A percentile compares a stretch with the other conserved stretches of the same genome.
These are phyloP conservation scores for Triplophysa bombifrons DNA, from an alignment of 2,797 vertebrate species.

Conservation along the genomic window DNA sequence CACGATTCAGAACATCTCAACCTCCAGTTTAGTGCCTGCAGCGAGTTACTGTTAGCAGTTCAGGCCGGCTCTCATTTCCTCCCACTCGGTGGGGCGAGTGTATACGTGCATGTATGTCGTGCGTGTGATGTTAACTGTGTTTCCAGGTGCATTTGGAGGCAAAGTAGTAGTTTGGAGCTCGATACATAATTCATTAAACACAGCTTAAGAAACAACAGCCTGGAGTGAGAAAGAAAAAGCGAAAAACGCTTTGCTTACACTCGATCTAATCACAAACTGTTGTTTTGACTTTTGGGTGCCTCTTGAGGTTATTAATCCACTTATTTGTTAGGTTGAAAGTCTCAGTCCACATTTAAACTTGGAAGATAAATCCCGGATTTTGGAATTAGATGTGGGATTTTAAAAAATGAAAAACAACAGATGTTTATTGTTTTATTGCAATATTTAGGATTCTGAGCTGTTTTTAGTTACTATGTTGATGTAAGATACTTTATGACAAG, in stretches of 20 bases:
- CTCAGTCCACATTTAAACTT: background rate
- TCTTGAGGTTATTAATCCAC: background rate
- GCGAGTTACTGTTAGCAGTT: constrained; percentile 33
- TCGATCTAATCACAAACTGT: background rate
- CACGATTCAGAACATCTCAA: constrained; percentile 13
- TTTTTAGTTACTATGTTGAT: background rate
- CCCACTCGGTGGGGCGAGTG: constrained; percentile 16
- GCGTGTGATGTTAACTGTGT: constrained; percentile 16
- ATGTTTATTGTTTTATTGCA: too few relatives aligned
- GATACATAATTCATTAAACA: constrained; percentile 51
- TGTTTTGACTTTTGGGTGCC: background rate
- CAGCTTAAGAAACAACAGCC: constrained; percentile 15
- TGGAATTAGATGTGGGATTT: background rate
- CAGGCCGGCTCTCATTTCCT: constrained; percentile 31
- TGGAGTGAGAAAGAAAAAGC: background rate
- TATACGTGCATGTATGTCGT: constrained; percentile 16
- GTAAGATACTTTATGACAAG: too few relatives aligned
- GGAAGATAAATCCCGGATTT: background rate
- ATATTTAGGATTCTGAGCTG: too few relatives aligned
- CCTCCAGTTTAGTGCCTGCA: constrained; percentile 22
- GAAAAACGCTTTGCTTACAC: background rate
- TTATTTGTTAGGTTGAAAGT: background rate
- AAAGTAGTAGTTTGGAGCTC: constrained; percentile 24
- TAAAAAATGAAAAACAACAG: too few relatives aligned
- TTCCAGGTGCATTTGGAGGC: constrained; percentile 4